Base-by-base conservation (phyloP, 2,797 vertebrate genomes). In the Sphaeramia orbicularis region DNA sequence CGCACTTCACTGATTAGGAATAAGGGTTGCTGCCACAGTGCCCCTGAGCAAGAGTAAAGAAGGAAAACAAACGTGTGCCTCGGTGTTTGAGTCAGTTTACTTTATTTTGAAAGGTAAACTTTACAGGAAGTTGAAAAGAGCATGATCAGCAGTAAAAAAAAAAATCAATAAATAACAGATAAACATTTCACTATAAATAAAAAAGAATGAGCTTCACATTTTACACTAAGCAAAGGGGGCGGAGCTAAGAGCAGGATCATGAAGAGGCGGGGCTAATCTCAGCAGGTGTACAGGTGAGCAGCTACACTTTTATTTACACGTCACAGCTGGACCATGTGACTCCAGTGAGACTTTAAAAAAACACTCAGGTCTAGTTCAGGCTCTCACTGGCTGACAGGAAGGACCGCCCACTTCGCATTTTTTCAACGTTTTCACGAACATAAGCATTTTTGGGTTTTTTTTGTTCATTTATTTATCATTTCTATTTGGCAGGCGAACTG, bases 81-180 rank as follows among this genome's bases (percentile, higher is more conserved):
- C 21, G 30, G 10, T 36, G 12, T 49, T 57, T 50, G 35, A 70
- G 48, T 73, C 24, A 76, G 14, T 44, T 55, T 45, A 78, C 49
- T 90, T 90, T 89, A 89, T 82, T 90, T 84, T 81, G 54, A 85
- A 88, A 79, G 27, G 71, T 70, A 38, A 63, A 68, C 79, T 80
- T 86, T 80, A 84, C 83, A 78, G 69, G 71, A 88, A 85, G 57
- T 83, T 78, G 48, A 81, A 84, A 83, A 83, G 41, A 75, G 47
- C 30, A 9, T 71, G 51, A 77, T 67, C n/a, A 64, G 59, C 61
- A 72, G 56, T 57, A 36, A 44, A 35, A 67, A 61, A 81, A 63
- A 50, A 69, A 62, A 65, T 42, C 24, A 69, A 63, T 36, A 40
- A 61, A 56, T 55, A 68, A 71, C 32, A 68, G 32, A 74, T 80